These are phyloP conservation scores for Belgica antarctica DNA, from an alignment of 2,888 invertebrate species.

Conservation along the genomic window DNA sequence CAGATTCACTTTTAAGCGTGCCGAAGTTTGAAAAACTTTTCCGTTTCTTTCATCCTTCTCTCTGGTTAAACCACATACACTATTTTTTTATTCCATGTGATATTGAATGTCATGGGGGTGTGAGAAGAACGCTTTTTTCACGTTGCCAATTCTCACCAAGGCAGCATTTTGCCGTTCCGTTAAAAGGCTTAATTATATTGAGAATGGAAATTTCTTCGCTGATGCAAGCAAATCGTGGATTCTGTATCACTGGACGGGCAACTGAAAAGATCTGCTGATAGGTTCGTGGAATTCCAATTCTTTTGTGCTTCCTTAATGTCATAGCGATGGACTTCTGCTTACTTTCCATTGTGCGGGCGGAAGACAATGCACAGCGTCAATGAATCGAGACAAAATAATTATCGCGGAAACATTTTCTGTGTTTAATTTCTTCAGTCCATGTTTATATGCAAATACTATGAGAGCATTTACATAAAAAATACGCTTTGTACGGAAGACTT, in stretches of 20 bases:
- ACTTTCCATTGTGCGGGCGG: too few species aligned
- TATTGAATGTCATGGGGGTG: slow-evolving; percentile 3
- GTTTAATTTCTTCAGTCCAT: too few species aligned
- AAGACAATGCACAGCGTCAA: too few species aligned
- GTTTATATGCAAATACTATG: slow-evolving; percentile 31
- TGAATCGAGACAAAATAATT: not conserved
- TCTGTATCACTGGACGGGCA: too few species aligned
- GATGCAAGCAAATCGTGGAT: too few species aligned
- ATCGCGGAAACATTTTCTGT: slow-evolving; percentile 1
- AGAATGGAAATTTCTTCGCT: not conserved
- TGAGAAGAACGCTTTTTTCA: not conserved
- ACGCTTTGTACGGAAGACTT: not conserved
- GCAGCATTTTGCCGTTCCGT: not conserved
- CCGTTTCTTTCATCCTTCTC: not conserved
- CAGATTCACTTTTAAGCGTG: not conserved
- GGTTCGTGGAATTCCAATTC: too few species aligned
- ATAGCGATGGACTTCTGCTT: too few species aligned
- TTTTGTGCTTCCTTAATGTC: too few species aligned
- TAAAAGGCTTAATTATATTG: not conserved
- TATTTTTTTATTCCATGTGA: slow-evolving; percentile 30
- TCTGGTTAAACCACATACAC: slow-evolving; percentile 21
- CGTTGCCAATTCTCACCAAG: slow-evolving; percentile 3
- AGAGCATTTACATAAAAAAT: slow-evolving; percentile 34
- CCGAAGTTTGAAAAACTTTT: not conserved
- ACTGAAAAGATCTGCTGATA: too few species aligned